Conservation (phyloP, 2,888 invertebrate species). For the Pyrochroa serraticornis region DNA sequence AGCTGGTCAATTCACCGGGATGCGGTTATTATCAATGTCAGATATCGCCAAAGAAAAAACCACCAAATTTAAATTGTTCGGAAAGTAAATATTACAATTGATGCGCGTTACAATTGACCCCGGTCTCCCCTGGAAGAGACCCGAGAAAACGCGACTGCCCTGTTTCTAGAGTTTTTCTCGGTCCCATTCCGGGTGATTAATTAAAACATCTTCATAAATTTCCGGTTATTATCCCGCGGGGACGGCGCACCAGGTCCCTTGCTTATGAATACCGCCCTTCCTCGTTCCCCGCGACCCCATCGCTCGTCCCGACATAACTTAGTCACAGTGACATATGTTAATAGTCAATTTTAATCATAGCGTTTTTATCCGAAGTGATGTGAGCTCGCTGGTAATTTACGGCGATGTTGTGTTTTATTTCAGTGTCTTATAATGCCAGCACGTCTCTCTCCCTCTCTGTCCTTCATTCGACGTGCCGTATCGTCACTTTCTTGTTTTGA, state of each 20-base stretch:
- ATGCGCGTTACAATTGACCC: too few species aligned
- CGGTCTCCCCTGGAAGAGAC: too few species aligned
- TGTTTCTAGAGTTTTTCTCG: constrained; percentile 4
- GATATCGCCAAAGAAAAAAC: too few species aligned
- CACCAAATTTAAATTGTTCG: too few species aligned
- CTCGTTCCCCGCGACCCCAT: constrained; percentile 27
- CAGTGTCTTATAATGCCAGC: constrained; percentile 16
- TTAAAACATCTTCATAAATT: constrained; percentile 50
- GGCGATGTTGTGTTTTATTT: constrained; percentile 29
- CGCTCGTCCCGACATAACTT: constrained; percentile 17
- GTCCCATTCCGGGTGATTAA: constrained; percentile 45
- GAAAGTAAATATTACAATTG: too few species aligned
- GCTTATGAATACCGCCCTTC: constrained; percentile 20
- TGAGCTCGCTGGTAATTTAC: constrained; percentile 33
- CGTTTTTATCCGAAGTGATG: constrained; percentile 39
- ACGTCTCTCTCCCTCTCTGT: constrained; percentile 11
- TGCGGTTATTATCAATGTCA: too few species aligned
- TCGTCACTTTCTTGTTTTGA: constrained; percentile 21
- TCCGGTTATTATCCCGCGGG: constrained; percentile 43
- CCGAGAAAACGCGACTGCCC: background rate
- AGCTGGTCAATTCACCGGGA: too few species aligned
- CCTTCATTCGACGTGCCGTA: constrained; percentile 8
- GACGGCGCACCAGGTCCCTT: constrained; percentile 28
- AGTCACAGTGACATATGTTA: constrained; percentile 40
- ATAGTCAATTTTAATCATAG: constrained; percentile 45